phyloP scores from a whole-genome alignment of 2,113 vertebrate species.

The Columba livia region DNA sequence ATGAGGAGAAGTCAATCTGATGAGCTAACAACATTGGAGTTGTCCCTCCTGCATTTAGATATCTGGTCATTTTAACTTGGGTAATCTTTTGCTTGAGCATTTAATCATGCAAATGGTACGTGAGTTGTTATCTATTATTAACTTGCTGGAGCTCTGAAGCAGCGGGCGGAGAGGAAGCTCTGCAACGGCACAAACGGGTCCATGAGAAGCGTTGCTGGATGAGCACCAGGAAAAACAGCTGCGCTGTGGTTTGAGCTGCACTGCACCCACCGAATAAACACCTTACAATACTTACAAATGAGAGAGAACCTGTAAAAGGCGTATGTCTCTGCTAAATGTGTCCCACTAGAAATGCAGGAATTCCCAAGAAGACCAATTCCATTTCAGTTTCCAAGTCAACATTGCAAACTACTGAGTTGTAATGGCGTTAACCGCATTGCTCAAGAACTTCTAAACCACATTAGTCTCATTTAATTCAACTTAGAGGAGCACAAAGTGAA shows the following conservation, averaged over 20 bases:
- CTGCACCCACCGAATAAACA: neutral
- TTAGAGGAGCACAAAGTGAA: neutral
- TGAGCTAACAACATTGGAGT: neutral
- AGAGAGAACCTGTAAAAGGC: neutral
- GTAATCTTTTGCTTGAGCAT: neutral
- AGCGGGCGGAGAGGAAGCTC: neutral
- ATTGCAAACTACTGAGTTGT: neutral
- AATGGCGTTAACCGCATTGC: neutral
- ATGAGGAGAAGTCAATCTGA: neutral
- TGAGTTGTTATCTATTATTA: neutral
- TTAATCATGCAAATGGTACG: neutral
- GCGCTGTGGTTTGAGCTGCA: neutral
- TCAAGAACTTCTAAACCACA: neutral
- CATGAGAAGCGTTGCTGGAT: neutral
- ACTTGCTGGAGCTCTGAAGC: neutral
- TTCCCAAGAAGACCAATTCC: neutral
- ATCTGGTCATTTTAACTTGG: neutral
- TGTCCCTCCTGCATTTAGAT: neutral
- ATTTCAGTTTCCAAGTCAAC: neutral
- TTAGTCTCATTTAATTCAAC: constrained; percentile 22
- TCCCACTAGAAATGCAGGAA: neutral
- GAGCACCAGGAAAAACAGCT: neutral
- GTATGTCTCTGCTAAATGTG: neutral
- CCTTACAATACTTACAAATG: neutral
- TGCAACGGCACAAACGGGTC: neutral